phyloP scores from a whole-genome alignment of 2,888 invertebrate genomes.

The Brenthis daphne region DNA sequence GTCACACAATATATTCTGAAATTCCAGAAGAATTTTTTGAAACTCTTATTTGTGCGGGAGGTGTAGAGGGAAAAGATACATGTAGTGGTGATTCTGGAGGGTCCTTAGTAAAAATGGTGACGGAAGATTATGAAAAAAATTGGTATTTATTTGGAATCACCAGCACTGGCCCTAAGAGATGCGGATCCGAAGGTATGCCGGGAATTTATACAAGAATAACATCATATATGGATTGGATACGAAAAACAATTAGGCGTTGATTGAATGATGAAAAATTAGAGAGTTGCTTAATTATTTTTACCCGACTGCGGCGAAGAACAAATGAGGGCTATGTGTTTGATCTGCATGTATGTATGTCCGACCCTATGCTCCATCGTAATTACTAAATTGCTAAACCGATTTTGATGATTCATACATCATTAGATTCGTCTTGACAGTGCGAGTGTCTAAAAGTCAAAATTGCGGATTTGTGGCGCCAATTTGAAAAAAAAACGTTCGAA shows the following conservation, averaged over 20 bases:
- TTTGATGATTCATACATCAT: too few species aligned
- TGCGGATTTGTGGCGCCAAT: too few species aligned
- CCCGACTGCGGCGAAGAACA: too few species aligned
- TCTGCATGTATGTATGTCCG: too few species aligned
- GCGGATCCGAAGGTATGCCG: conserved; percentile 72
- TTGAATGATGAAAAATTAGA: neutral
- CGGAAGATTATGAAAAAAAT: conserved; percentile 52
- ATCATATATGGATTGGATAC: conserved; percentile 82
- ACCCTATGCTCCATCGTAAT: too few species aligned
- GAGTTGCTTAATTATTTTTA: too few species aligned
- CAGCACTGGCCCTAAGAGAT: conserved; percentile 48
- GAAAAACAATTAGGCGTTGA: conserved; percentile 29
- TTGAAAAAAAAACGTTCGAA: too few species aligned
- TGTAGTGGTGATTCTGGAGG: conserved; percentile 85
- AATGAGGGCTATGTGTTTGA: too few species aligned
- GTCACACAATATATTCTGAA: conserved; percentile 52
- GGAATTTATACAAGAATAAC: conserved; percentile 84
- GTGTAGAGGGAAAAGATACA: conserved; percentile 72
- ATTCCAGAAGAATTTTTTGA: conserved; percentile 44
- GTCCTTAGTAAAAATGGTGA: conserved; percentile 64
- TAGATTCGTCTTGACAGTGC: too few species aligned
- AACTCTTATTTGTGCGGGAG: conserved; percentile 80
- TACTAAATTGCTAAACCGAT: too few species aligned
- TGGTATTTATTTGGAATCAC: conserved; percentile 80
- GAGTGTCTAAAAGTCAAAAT: too few species aligned